These are phyloP conservation scores for Epizoanthus ramosus DNA, from an alignment of 92 coral and sea anemone species.

Conservation along the genomic window DNA sequence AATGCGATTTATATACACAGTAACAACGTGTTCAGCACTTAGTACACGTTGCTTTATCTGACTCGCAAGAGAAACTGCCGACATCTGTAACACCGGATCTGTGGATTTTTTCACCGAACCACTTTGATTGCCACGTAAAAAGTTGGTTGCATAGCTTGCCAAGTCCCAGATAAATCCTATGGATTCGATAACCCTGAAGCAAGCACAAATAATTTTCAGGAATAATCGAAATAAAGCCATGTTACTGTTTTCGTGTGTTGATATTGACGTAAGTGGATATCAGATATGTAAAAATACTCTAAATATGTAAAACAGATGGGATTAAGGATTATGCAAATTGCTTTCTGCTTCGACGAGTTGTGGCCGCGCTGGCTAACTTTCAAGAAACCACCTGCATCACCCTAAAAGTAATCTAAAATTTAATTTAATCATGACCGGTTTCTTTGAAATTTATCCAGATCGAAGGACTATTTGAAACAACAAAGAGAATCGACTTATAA, in stretches of 20 bases:
- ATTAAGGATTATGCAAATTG: too few relatives aligned
- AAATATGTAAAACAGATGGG: too few relatives aligned
- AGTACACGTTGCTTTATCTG: constrained; percentile 56
- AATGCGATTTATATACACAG: constrained; percentile 64
- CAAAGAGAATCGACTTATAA: too few relatives aligned
- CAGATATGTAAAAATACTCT: too few relatives aligned
- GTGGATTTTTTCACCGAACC: constrained; percentile 45
- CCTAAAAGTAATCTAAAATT: too few relatives aligned
- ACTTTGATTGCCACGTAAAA: constrained; percentile 57
- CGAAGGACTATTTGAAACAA: too few relatives aligned
- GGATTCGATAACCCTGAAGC: constrained; percentile 47
- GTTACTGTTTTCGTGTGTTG: neutral
- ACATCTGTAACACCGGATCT: constrained; percentile 49
- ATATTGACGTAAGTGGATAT: too few relatives aligned
- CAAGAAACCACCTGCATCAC: too few relatives aligned
- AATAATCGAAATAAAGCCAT: constrained; percentile 63
- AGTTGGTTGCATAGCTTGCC: constrained; percentile 39
- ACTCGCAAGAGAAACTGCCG: constrained; percentile 59
- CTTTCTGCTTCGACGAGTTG: too few relatives aligned
- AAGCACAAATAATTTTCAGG: constrained; percentile 46
- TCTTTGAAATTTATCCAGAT: too few relatives aligned
- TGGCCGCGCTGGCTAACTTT: too few relatives aligned
- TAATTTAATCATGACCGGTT: too few relatives aligned
- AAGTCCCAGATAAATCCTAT: constrained; percentile 73
- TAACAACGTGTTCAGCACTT: constrained; percentile 54